Evolutionary conservation across 2,888 invertebrate species (phyloP), one percentile per base, ranked within the genome.

Genomic region (Meta bourneti): DNA sequence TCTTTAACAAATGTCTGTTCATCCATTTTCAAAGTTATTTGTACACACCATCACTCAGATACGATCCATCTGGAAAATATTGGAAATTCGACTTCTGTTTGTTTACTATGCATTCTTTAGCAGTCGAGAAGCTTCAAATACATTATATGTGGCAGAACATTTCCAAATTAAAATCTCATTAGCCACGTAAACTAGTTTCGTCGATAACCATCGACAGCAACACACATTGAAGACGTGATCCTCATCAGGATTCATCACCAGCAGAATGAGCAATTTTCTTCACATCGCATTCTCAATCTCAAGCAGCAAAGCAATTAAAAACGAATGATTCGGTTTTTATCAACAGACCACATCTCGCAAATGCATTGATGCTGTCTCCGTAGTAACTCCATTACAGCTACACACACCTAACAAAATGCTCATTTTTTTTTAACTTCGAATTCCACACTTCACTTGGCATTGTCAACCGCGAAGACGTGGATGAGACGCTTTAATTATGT

Each of bases 361-460:
- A 49, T 52, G 51, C 20, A 19, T 49, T 19, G 82, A 82, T 72
- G 71, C 48, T n/a, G 70, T 52, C 51, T 51, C 82, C 19, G n/a
- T 78, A 86, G 78, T 78, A 69, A 52, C 70, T 78, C 77, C 85
- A 86, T 78, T 86, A 78, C 51, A 19, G 2, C 51, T n/a, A n/a
- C 54, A 9, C 20, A 75, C 34, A 48, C 74, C n/a, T 75, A 75
- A 61, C 74, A 61, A 54, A 84, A 34, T 34, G 34, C 34, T 34
- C 34, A 34, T 34, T 34, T 34, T 34, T n/a, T 34, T 34, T 34
- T 84, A 49, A 20, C 69, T 72, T 51, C 51, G 71, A 70, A 81
- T 81, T 81, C 81, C 34, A 81, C 54, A 75, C 84, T 19, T 75
- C 16, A n/a, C 75, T 61, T 19, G 71, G 34, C 74, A 13, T 49